Base-by-base conservation (phyloP, 2,888 invertebrate genomes). In the Drosophila histrio region DNA sequence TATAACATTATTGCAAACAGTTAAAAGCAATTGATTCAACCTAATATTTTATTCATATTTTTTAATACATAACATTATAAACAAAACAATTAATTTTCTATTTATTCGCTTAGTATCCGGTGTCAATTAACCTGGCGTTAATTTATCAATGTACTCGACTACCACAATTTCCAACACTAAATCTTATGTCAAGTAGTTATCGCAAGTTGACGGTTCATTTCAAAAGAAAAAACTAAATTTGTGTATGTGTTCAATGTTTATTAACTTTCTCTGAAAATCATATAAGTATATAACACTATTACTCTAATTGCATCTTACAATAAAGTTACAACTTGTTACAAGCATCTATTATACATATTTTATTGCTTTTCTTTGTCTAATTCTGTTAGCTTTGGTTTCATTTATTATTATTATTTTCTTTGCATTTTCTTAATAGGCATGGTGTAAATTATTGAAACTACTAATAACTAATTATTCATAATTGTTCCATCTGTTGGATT, bases 361-460 rank as follows among this genome's bases (percentile, higher is more conserved):
- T 85, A 82, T 81, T 82, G 85, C 80, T 78, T 73, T 76, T 57
- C 59, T 71, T 84, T 70, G 22, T 60, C 47, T 70, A 71, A 70
- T 58, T 64, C 69, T 71, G 72, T 87, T 86, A 77, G 77, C 69
- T 83, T 83, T 67, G 47, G 79, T 87, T 63, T 57, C 63, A 41
- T 62, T 69, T 13, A 46, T 66, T 61, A 53, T 50, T 43, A 38
- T 53, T 59, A 30, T 36, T 24, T 38, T 43, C 44, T 34, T 61
- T 61, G 30, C 47, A 39, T 50, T 63, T 21, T 54, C 44, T 44
- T 52, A 50, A 58, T 73, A 66, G 62, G 61, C 61, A 57, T 87
- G 82, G 70, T 82, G 82, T 82, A 82, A 82, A 82, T 82, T 87
- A 82, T 82, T 87, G 85, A 81, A 85, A 78, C 87, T 87, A 87